Conservation (phyloP, 2,113 vertebrate genomes). For the Actenoides lindsayi region DNA sequence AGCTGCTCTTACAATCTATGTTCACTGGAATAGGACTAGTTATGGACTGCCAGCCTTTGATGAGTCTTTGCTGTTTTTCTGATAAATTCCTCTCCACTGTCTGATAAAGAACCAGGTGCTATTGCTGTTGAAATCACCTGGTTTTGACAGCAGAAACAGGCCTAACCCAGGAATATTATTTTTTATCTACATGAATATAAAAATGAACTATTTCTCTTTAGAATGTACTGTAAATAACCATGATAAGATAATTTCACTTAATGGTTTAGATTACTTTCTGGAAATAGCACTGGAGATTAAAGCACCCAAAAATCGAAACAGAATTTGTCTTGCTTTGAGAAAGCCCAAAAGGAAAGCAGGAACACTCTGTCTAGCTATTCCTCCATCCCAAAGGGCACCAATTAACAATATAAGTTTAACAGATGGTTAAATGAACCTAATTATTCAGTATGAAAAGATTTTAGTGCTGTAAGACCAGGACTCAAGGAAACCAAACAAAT, state of each 20-base stretch:
- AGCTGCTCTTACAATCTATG: neutral
- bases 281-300: neutral
- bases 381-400: neutral
- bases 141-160: neutral
- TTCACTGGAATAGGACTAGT: neutral
- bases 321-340: neutral
- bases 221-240: neutral
- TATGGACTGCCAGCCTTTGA: neutral
- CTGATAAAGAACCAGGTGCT: neutral
- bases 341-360: neutral
- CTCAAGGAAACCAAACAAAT: conserved; percentile 24
- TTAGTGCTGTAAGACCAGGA: neutral
- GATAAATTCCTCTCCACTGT: neutral
- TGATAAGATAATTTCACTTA: neutral
- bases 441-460: neutral
- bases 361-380: neutral
- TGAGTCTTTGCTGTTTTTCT: neutral
- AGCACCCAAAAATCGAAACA: neutral
- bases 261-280: neutral
- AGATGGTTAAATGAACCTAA: neutral
- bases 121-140: neutral
- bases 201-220: neutral
- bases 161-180: neutral
- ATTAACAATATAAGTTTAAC: neutral
- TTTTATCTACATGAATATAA: neutral